phyloP scores from a whole-genome alignment of 2,797 vertebrate species.

The Siniperca scherzeri region DNA sequence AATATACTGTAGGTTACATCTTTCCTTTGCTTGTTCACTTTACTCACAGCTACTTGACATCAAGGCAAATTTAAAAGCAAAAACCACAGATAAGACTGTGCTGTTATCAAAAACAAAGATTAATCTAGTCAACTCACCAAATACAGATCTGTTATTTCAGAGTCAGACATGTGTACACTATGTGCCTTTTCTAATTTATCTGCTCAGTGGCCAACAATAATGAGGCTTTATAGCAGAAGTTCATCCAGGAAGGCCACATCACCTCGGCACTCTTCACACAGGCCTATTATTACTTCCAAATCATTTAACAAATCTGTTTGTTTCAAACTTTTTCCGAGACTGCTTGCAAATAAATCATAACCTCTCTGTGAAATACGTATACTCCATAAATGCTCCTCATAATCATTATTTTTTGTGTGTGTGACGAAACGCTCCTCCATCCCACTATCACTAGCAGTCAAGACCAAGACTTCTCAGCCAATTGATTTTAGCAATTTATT shows the following conservation, averaged over 20 bases:
- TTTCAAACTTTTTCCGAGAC: slow-evolving; percentile 6
- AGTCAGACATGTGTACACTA: slow-evolving; percentile 11
- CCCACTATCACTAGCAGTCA: not conserved
- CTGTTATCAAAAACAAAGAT: slow-evolving; percentile 18
- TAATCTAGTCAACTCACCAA: slow-evolving; percentile 24
- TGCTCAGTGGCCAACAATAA: slow-evolving; percentile 41
- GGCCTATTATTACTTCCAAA: slow-evolving; percentile 18
- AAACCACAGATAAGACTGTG: not conserved
- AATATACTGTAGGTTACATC: not conserved
- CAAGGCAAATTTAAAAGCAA: not conserved
- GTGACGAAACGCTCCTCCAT: not conserved
- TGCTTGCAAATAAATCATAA: slow-evolving; percentile 11
- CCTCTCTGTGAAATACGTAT: slow-evolving; percentile 22
- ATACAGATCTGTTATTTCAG: slow-evolving; percentile 27
- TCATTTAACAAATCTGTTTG: slow-evolving; percentile 39
- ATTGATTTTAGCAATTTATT: not conserved
- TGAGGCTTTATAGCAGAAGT: slow-evolving; percentile 38
- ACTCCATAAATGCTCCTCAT: slow-evolving; percentile 4
- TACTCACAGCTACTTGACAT: not conserved
- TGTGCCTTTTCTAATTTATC: slow-evolving; percentile 48
- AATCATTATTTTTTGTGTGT: not conserved
- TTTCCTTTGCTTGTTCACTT: slow-evolving; percentile 8
- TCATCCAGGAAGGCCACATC: slow-evolving; percentile 29
- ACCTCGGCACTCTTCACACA: slow-evolving; percentile 3
- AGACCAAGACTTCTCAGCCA: not conserved